Base-by-base conservation (phyloP, 2,888 invertebrate species). In the Sinohyriopsis cumingii region DNA sequence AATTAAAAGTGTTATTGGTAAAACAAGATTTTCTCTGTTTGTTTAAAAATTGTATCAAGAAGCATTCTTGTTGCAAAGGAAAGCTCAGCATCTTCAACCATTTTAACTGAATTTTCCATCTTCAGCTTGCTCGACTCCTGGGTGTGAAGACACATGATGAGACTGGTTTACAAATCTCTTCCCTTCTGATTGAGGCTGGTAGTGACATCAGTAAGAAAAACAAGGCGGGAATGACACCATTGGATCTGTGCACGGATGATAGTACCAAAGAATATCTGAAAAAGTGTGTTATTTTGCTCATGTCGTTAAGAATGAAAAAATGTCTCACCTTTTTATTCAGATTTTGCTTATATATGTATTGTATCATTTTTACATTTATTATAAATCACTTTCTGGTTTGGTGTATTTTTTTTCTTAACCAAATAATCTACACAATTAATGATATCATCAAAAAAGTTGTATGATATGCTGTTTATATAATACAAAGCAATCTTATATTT, bases 111-210 rank as follows among this genome's bases (percentile, higher is more conserved):
- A 45, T 45, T 45, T 45, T 28, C 63, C 25, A 59, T 57, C 62
- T 69, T 20, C 59, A 73, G 70, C n/a, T 75, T 59, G 76, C 72
- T n/a, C 33, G 65, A 25, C 59, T 72, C 33, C 71, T 71, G 22
- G 76, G 77, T 20, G 71, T 76, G 5, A 66, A 63, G n/a, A 65
- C 66, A 20, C 71, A 75, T 25, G 76, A 78, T 33, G 75, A 75
- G 54, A 66, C 71, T 0, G 73, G 76, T 20, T 77, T 78, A 65
- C 73, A 81, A 57, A 83, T 83, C 19, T 75, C 79, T 33, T 81
- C 80, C 67, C 59, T 71, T 62, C 62, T 83, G 54, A 62, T 80
- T 9, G 81, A 83, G 56, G 73, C 76, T 60, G 65, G 77, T 18
- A 82, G 79, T 19, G 64, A 73, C 24, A 57, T 81, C 0, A 28